These are phyloP conservation scores for Azemiops feae DNA, from an alignment of 2,113 vertebrate species.

Conservation along the genomic window DNA sequence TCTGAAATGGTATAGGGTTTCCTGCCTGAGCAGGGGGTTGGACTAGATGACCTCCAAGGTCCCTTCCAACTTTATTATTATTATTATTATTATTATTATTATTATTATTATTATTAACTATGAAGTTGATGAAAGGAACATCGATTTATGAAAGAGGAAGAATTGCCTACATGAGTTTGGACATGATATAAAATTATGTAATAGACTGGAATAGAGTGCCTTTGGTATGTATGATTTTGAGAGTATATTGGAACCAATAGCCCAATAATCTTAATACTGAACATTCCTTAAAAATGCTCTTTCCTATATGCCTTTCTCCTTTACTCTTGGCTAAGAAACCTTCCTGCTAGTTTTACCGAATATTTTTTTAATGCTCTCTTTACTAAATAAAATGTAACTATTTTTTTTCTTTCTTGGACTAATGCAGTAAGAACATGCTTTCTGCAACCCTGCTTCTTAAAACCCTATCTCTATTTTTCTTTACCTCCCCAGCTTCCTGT, in stretches of 20 bases:
- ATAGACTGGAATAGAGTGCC: neutral
- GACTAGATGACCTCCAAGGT: no score
- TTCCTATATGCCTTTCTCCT: neutral
- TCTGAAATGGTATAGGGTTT: no score
- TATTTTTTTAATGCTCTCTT: constrained; percentile 38
- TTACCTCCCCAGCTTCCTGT: constrained; percentile 82
- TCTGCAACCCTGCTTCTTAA: constrained; percentile 69
- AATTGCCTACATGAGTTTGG: neutral
- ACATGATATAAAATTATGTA: neutral
- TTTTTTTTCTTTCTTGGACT: constrained; percentile 61
- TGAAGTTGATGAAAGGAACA: constrained; percentile 9
- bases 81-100: no score
- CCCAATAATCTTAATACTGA: neutral
- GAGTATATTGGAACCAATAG: constrained; percentile 4
- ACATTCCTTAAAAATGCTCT: constrained; percentile 46
- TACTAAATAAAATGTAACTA: constrained; percentile 55
- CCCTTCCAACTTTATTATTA: no score
- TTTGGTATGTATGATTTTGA: constrained; percentile 11
- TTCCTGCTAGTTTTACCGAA: constrained; percentile 58
- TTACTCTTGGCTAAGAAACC: constrained; percentile 30
- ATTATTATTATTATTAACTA: no score
- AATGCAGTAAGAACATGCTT: constrained; percentile 71
- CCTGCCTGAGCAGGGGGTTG: no score
- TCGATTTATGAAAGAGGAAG: neutral
- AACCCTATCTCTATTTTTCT: constrained; percentile 74